Evolutionary conservation across 2,113 vertebrate genomes (phyloP), one percentile per base, ranked within the genome.

Genomic region (Tragelaphus imberbis): DNA sequence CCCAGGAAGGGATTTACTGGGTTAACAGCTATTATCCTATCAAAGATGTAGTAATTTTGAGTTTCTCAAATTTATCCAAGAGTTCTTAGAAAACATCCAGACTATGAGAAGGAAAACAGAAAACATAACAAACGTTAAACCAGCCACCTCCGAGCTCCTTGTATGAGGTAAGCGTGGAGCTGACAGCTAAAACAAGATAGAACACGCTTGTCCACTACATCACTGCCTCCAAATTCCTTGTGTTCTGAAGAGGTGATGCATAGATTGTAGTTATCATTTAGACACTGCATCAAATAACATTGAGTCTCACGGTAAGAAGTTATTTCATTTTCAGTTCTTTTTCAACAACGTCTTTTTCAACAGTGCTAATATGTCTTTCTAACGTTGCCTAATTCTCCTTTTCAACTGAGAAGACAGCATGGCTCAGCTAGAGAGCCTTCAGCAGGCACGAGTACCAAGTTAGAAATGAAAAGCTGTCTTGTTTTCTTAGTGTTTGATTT

Each of bases 51-150:
- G 68, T 23, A 53, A 88, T 80, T 93, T 30, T 84, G 40, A 90
- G 53, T 61, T 95, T 88, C 90, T 95, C 59, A 68, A 61, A 86
- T 96, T 96, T 86, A 93, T 56, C 36, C 2, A 58, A 36, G 80
- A 58, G 30, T 56, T 95, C 87, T 89, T 55, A 68, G 61, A 77
- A 91, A 84, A 89, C 19, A 80, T 15, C 25, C 25, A 85, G 30
- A 51, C 27, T n/a, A 36, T 14, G 2, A 79, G 44, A 58, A 58
- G n/a, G 47, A 84, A 91, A 90, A 5, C 12, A 44, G 77, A 80
- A 79, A 40, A 15, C 9, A 1, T 58, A 82, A 40, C 11, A 81
- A 80, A 65, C 40, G 82, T 10, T n/a, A 59, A 9, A 33, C 3
- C 30, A 23, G n/a, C 23, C 40, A 65, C 59, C 47, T 94, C 84